Percentiles rank a stretch among this genome's conserved stretches.
phyloP scores from a whole-genome alignment of 1,140 invertebrate species.

The Vanessa tameamea region DNA sequence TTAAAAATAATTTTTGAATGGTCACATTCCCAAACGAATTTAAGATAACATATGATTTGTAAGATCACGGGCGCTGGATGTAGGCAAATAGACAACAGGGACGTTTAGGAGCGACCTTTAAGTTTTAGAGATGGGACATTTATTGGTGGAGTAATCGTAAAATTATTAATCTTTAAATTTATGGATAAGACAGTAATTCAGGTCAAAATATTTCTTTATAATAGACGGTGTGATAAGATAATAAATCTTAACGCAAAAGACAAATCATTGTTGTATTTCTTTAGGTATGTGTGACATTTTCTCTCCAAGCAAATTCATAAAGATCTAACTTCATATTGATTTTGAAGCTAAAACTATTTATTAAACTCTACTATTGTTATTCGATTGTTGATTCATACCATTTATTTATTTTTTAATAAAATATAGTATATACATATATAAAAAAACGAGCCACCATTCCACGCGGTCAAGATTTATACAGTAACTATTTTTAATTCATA shows the following conservation, averaged over 20 bases:
- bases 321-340: no score
- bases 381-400: no score
- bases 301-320: no score
- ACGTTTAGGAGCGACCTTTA: conserved; percentile 23
- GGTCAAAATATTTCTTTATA: neutral
- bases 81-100: conserved; percentile 24
- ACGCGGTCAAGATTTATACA: no score
- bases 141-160: neutral
- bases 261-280: no score
- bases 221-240: neutral
- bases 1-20: conserved; percentile 1
- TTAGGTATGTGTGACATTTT: no score
- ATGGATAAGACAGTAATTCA: neutral
- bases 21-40: neutral
- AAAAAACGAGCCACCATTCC: neutral
- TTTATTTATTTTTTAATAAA: neutral
- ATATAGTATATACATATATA: neutral
- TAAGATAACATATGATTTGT: conserved; percentile 14
- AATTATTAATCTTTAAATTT: neutral
- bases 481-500: no score
- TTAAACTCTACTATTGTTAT: no score
- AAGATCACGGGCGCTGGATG: conserved; percentile 28
- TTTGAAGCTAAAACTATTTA: no score
- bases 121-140: conserved; percentile 15
- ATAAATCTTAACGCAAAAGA: neutral